Percentiles rank a stretch among this genome's conserved stretches.
phyloP scores from a whole-genome alignment of 2,113 vertebrate species.

The Thinocorus orbignyianus region DNA sequence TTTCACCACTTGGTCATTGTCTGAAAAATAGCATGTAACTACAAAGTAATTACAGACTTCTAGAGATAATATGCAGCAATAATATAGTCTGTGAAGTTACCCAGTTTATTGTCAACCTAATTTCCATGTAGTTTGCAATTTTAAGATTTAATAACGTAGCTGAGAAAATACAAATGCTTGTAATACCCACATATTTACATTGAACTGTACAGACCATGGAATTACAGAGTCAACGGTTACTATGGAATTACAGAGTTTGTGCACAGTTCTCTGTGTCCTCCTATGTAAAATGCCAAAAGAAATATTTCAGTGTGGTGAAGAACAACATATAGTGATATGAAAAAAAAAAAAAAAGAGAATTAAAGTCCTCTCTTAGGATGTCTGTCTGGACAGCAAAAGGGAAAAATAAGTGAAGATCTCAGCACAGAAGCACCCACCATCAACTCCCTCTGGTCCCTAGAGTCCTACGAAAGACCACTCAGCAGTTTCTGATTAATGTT shows the following conservation, averaged over 20 bases:
- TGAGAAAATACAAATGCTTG: constrained; percentile 49
- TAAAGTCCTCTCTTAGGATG: neutral
- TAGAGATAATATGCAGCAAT: constrained; percentile 29
- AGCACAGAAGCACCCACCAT: neutral
- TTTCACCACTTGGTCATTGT: constrained; percentile 18
- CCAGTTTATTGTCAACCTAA: constrained; percentile 63
- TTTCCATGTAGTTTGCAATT: constrained; percentile 58
- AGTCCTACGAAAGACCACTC: neutral
- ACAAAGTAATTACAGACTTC: constrained; percentile 51
- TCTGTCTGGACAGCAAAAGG: neutral
- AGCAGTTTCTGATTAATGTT: neutral
- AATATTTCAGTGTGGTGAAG: neutral
- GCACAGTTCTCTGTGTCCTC: neutral
- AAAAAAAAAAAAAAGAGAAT: neutral
- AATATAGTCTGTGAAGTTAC: constrained; percentile 14
- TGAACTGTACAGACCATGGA: constrained; percentile 4
- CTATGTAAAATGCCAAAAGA: neutral
- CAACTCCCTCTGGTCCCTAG: neutral
- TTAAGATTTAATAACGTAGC: constrained; percentile 51
- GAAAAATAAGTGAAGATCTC: neutral
- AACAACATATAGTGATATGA: neutral
- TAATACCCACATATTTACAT: constrained; percentile 50
- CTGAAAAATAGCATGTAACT: constrained; percentile 35
- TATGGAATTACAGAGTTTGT: constrained; percentile 32
- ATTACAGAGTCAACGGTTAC: constrained; percentile 52